Base-by-base conservation (phyloP, 2,113 vertebrate species). In the Ramphastos sulfuratus region DNA sequence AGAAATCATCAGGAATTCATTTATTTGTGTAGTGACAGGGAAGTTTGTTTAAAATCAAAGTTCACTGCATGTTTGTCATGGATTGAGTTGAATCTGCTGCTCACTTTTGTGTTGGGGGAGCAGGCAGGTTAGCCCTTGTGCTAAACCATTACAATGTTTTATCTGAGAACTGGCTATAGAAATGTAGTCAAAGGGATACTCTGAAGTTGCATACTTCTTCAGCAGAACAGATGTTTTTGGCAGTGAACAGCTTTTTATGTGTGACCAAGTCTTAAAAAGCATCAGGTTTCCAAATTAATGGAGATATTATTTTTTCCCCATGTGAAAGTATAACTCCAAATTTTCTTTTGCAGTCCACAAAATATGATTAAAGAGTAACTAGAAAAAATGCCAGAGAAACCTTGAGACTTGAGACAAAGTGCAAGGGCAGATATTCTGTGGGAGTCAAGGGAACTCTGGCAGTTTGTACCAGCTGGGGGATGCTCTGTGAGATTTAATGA, bases 1-100 rank as follows among this genome's bases (percentile, higher is more conserved):
- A 5, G 1, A 0, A 82, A 5, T 73, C 23, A 52, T 8, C 7
- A 66, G 5, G 8, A 75, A 56, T 33, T 66, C 0, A 30, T 15
- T 0, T 73, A 12, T 83, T 71, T 87, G 10, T 77, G 14, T 72
- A 56, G 11, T 48, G 6, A 8, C 28, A 88, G 7, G 15, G 24
- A 13, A 42, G 1, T 70, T 92, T 27, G 6, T 76, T 56, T 85
- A 42, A 82, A 88, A 63, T 63, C 2, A 50, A 44, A 85, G 9
- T 56, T n/a, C 8, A 25, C 4, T 58, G 6, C 1, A 0, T 71
- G 20, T 79, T 87, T 50, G 20, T 50, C 48, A 50, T 50, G 48
- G 48, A 23, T 21, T 50, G 20, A 50, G 48, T 23, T 50, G 48
- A 50, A 50, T 50, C 48, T 50, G 48, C 21, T 50, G 20, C 48